A percentile compares a stretch with the other conserved stretches of the same genome.
Conservation (phyloP, 2,797 vertebrate species). For the Poecile montanus region DNA sequence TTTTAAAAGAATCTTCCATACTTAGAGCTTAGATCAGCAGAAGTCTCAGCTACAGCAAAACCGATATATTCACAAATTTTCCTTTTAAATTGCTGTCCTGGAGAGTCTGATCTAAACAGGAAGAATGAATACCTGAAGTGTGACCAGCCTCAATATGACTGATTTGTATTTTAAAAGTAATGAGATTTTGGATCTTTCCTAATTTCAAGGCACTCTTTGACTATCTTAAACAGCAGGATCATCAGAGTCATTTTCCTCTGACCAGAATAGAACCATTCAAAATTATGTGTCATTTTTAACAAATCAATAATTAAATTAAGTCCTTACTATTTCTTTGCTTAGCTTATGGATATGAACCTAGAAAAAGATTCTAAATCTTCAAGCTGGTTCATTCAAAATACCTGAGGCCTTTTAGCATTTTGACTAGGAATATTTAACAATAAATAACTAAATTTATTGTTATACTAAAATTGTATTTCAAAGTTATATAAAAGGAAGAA, state of each 20-base stretch:
- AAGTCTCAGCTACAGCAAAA: not conserved
- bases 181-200: not conserved
- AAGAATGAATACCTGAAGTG: not conserved
- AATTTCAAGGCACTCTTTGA: not conserved
- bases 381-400: not conserved
- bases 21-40: not conserved
- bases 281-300: not conserved
- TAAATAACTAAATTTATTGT: not conserved
- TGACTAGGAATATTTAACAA: not conserved
- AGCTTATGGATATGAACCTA: not conserved
- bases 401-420: not conserved
- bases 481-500: not conserved
- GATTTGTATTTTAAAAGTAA: not conserved
- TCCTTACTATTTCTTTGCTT: not conserved
- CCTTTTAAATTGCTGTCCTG: not conserved
- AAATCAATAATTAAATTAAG: not conserved
- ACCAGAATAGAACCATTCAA: not conserved
- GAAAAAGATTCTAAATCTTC: not conserved
- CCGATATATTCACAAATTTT: not conserved
- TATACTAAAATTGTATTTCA: not conserved
- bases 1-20: not conserved
- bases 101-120: not conserved
- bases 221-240: not conserved
- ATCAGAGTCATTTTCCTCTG: not conserved
- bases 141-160: not conserved